Evolutionary conservation across 2,888 invertebrate genomes (phyloP).

Genomic region (Scaptomyza parva): DNA sequence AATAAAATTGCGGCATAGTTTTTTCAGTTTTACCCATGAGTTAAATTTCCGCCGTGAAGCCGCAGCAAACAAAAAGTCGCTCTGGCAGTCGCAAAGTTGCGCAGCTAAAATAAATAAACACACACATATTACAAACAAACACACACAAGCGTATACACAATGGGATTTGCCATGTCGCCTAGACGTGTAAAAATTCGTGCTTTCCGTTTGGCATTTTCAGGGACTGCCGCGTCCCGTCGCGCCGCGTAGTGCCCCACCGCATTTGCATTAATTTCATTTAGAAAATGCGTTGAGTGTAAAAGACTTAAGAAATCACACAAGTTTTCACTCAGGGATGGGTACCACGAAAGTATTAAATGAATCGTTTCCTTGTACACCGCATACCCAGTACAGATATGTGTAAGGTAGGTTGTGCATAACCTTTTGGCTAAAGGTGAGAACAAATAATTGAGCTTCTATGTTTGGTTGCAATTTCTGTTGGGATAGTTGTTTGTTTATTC

Average conservation of each 20-base stretch:
- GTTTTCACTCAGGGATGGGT: slow-evolving; percentile 18
- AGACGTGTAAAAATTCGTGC: slow-evolving; percentile 52
- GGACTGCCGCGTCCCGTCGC: slow-evolving; percentile 32
- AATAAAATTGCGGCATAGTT: slow-evolving; percentile 64
- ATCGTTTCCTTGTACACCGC: slow-evolving; percentile 7
- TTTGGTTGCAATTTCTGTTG: too few relatives aligned
- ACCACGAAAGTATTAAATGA: slow-evolving; percentile 1
- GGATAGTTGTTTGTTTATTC: too few relatives aligned
- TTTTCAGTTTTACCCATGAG: slow-evolving; percentile 47
- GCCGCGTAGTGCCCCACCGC: slow-evolving; percentile 20
- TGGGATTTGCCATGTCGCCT: slow-evolving; percentile 13
- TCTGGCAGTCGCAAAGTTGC: slow-evolving; percentile 51
- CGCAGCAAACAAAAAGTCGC: slow-evolving; percentile 54
- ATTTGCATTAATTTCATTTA: slow-evolving; percentile 69
- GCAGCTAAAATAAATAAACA: slow-evolving; percentile 51
- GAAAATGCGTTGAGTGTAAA: slow-evolving; percentile 51
- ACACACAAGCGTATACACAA: neutral
- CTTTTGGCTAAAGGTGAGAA: neutral
- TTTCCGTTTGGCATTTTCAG: slow-evolving; percentile 50
- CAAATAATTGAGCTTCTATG: too few relatives aligned
- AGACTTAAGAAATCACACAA: slow-evolving; percentile 35
- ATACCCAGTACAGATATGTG: too few relatives aligned
- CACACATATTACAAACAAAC: slow-evolving; percentile 15
- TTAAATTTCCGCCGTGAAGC: slow-evolving; percentile 50
- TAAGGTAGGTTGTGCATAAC: too few relatives aligned